Evolutionary conservation across 1,140 invertebrate genomes (phyloP).

Genomic region (Cotesia chilonis): DNA sequence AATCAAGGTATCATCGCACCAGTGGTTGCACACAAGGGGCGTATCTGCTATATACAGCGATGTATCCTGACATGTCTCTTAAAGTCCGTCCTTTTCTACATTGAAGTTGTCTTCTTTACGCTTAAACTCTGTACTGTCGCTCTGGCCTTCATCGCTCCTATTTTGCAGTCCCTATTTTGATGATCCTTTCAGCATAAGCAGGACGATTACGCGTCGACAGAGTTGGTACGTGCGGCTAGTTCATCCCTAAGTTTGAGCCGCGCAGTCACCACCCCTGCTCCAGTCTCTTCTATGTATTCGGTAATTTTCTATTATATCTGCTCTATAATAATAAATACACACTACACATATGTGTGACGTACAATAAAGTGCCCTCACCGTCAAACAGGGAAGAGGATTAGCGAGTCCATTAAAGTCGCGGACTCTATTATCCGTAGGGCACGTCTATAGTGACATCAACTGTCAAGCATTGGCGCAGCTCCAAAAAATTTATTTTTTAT

Average conservation of each 20-base stretch:
- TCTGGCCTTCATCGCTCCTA: conserved; percentile 9
- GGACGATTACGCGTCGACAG: conserved; percentile 39
- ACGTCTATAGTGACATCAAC: conserved; percentile 62
- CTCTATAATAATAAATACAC: too few relatives aligned
- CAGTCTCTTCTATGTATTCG: conserved; percentile 6
- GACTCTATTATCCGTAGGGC: conserved; percentile 65
- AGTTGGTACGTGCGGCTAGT: conserved; percentile 33
- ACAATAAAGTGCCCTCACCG: conserved; percentile 51
- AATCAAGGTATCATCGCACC: conserved; percentile 67
- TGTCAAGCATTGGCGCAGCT: conserved; percentile 46
- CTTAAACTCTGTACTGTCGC: conserved; percentile 20
- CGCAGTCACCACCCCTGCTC: conserved; percentile 33
- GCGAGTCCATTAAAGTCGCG: conserved; percentile 68
- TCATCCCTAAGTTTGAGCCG: conserved; percentile 37
- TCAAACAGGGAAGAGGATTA: conserved; percentile 66
- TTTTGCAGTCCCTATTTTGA: conserved; percentile 6
- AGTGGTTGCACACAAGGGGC: conserved; percentile 63
- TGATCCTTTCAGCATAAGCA: conserved; percentile 36
- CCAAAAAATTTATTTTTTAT: conserved; percentile 25
- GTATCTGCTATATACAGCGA: conserved; percentile 48
- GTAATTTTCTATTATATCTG: conserved; percentile 11
- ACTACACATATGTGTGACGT: conserved; percentile 26
- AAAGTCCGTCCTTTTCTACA: neutral
- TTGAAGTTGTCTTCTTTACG: conserved; percentile 17
- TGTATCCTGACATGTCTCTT: conserved; percentile 28